phyloP scores from a whole-genome alignment of 2,888 invertebrate species.

The Agelastica alni region DNA sequence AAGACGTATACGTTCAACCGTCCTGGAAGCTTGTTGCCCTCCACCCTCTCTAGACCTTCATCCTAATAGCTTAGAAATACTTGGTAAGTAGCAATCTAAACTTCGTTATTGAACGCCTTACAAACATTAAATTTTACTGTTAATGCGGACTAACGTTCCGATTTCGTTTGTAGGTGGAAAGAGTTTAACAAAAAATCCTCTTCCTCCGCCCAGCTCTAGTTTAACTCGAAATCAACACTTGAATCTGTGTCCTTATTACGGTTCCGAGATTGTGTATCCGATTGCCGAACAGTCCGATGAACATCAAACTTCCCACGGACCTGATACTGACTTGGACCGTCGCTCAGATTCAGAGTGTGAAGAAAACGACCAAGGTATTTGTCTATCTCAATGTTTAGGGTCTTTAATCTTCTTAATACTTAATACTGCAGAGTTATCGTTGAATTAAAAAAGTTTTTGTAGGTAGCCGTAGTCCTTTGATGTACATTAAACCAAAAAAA shows the following conservation, averaged over 20 bases:
- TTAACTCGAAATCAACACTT: conserved; percentile 72
- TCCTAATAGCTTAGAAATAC: conserved; percentile 80
- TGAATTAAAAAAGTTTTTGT: too few relatives aligned
- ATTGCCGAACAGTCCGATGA: conserved; percentile 86
- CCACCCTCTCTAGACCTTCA: conserved; percentile 74
- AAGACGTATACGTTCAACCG: conserved; percentile 71
- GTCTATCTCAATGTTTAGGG: too few relatives aligned
- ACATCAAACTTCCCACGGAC: conserved; percentile 68
- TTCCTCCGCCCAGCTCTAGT: conserved; percentile 73
- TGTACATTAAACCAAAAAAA: conserved; percentile 52
- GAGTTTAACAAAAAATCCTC: conserved; percentile 61
- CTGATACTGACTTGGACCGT: conserved; percentile 64
- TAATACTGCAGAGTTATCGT: neutral
- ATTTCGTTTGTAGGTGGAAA: conserved; percentile 4
- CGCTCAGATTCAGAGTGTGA: conserved; percentile 70
- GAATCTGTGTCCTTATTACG: conserved; percentile 66
- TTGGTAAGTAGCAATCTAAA: conserved; percentile 53
- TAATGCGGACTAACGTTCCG: too few relatives aligned
- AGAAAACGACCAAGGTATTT: conserved; percentile 66
- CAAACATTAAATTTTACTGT: neutral
- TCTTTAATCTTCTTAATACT: neutral
- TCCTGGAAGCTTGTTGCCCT: conserved; percentile 71
- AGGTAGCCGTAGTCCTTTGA: conserved; percentile 67
- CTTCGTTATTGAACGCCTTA: too few relatives aligned
- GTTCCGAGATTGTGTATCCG: conserved; percentile 79